Evolutionary conservation across 2,797 vertebrate genomes (phyloP), one percentile per base, ranked within the genome.

Genomic region (Tangara arthus): DNA sequence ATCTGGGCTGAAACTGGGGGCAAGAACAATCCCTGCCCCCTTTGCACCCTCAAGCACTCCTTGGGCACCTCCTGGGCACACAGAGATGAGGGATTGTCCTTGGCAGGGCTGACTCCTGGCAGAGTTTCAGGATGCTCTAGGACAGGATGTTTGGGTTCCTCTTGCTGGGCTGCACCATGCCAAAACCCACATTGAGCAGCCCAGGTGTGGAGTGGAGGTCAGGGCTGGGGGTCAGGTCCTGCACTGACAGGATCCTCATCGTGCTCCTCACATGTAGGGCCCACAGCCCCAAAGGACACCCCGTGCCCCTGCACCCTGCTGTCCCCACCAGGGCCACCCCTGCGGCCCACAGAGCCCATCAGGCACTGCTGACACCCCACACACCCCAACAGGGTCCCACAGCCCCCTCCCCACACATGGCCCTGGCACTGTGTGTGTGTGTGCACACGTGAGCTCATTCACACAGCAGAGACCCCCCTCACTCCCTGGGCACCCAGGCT

Each of bases 211-310:
- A 16, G 32, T 0, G 7, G 18, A 20, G 22, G 6, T 34, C 47
- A 19, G 59, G 53, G 27, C 39, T 27, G 59, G 24, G 32, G 21
- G 13, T 12, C 11, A 0, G 8, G 1, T 57, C 59, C 59, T 34
- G 46, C 42, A 53, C 32, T 6, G 2, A 34, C 0, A 6, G n/a
- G 39, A 32, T 65, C 71, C 64, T 73, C 17, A 0, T 0, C 0
- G 0, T 2, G 24, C 30, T 75, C 39, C 41, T 49, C 32, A 4
- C 1, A 9, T 11, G 4, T 10, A 28, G 26, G 47, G 57, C 8
- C n/a, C 1, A 1, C 28, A 12, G 26, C 39, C 63, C 87, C 27
- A 0, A 2, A 15, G 47, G 75, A n/a, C 63, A 8, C 44, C 41
- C 41, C 7, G 15, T 41, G 41, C 41, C 15, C 41, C 41, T 41